Percentiles rank a stretch among this genome's conserved stretches.
These are phyloP conservation scores for Scaptomyza hsui DNA, from an alignment of 1,140 invertebrate genomes.

Conservation along the genomic window DNA sequence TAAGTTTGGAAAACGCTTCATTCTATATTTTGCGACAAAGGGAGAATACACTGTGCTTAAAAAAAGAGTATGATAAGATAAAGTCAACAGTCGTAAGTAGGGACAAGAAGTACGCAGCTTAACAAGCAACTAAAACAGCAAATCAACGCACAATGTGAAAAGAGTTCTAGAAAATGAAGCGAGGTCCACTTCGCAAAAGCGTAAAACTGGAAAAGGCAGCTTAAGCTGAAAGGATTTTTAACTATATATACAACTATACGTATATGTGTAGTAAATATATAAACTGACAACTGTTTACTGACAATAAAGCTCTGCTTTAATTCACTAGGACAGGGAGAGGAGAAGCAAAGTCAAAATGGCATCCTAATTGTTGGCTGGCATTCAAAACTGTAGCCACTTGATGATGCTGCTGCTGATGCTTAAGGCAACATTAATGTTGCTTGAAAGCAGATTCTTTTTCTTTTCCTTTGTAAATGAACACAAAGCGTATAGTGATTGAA, in stretches of 20 bases:
- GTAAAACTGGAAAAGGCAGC: constrained; percentile 31
- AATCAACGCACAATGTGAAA: constrained; percentile 74
- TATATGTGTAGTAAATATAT: not conserved
- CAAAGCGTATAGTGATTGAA: not conserved
- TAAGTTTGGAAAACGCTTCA: not conserved
- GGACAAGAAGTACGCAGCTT: constrained; percentile 67
- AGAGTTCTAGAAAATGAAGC: constrained; percentile 46
- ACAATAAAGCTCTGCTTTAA: constrained; percentile 27
- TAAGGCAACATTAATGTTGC: constrained; percentile 10
- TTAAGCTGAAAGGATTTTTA: constrained; percentile 49
- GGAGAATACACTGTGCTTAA: not conserved
- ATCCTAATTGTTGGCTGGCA: constrained; percentile 18
- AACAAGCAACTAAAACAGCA: constrained; percentile 68
- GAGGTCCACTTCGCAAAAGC: constrained; percentile 17
- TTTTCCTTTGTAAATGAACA: constrained; percentile 2
- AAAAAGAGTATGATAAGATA: constrained; percentile 38
- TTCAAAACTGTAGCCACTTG: constrained; percentile 15
- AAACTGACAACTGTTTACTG: constrained; percentile 13
- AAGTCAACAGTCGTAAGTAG: constrained; percentile 75
- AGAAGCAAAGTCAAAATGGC: constrained; percentile 9
- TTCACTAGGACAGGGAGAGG: constrained; percentile 7
- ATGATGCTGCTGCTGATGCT: constrained; percentile 14
- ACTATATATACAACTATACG: constrained; percentile 6
- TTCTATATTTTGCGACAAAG: not conserved
- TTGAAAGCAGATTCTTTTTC: not conserved